Base-by-base conservation (phyloP, 2,888 invertebrate species). In the Gasteruption jaculator region DNA sequence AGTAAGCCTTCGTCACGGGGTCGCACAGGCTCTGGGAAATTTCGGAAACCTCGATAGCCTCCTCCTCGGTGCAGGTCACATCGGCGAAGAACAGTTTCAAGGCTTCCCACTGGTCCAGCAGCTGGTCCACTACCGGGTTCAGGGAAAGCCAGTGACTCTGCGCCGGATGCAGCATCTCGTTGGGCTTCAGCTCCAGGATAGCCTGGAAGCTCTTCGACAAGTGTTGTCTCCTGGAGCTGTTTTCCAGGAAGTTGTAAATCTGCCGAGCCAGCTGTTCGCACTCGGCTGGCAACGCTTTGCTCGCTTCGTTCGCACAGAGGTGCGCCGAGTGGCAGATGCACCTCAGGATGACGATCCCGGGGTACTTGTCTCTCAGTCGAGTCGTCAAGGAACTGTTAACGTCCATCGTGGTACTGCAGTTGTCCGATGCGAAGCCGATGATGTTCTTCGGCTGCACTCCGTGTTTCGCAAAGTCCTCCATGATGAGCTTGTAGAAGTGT, bases 331-430 rank as follows among this genome's bases (percentile, higher is more conserved):
- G 42, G 12, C 43, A 42, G 1, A 48, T 34, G 24, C 48, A 53
- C 38, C 46, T 49, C 4, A 45, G 11, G 6, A 48, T 47, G 16
- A 8, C n/a, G 11, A 48, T 45, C 3, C 33, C 29, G 7, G 46
- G 50, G 41, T 33, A 43, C 8, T 32, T 7, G 20, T 24, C 3
- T 14, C 19, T 19, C 16, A 52, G 34, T 21, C 45, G 34, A n/a
- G 24, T 14, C 10, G 41, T 21, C 7, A 52, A 49, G 2, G 43
- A 52, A 24, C 48, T 48, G 15, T 35, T 35, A 4, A 14, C 12
- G 10, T 45, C 43, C 46, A 48, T 50, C 46, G 46, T 50, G 5
- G 36, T 31, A 35, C 27, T 46, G 14, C 48, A 42, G 11, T 45
- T 43, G 25, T 48, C 48, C 4, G 45, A 45, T 5, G 32, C 42